Conservation (phyloP, 64 coral and sea anemone species). For the Anthopleura sola region DNA sequence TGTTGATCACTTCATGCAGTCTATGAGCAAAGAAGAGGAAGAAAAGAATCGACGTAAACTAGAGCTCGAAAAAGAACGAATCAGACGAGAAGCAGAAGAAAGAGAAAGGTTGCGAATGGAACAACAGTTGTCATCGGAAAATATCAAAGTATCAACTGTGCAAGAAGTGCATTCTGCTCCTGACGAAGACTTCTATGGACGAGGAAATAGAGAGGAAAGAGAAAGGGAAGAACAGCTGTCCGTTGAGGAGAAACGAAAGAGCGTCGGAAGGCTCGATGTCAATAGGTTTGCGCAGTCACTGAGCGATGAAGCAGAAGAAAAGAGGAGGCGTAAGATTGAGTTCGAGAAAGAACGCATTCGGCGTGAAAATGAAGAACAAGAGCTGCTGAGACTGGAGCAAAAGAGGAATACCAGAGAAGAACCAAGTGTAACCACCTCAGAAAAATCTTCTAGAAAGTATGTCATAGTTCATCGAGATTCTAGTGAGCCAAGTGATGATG, state of each 20-base stretch:
- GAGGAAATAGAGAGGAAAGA: background rate
- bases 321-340: background rate
- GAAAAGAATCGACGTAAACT: background rate
- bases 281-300: background rate
- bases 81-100: conserved; percentile 12
- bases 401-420: background rate
- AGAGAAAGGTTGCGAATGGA: background rate
- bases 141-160: background rate
- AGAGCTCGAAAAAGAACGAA: conserved; percentile 6
- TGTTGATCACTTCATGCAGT: conserved; percentile 2
- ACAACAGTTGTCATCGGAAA: background rate
- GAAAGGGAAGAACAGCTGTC: background rate
- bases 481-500: background rate
- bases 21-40: background rate
- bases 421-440: background rate
- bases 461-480: background rate
- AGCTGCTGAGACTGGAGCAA: background rate
- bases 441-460: background rate
- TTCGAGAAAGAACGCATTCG: conserved; percentile 7
- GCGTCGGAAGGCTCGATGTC: background rate
- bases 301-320: conserved; percentile 11
- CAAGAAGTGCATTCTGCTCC: conserved; percentile 15
- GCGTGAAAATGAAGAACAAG: conserved; percentile 8
- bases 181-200: background rate
- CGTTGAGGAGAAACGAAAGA: conserved; percentile 5